Percentiles rank a stretch among this genome's conserved stretches.
Evolutionary conservation across 2,797 vertebrate genomes (phyloP).

Genomic region (Lutjanus argentimaculatus): DNA sequence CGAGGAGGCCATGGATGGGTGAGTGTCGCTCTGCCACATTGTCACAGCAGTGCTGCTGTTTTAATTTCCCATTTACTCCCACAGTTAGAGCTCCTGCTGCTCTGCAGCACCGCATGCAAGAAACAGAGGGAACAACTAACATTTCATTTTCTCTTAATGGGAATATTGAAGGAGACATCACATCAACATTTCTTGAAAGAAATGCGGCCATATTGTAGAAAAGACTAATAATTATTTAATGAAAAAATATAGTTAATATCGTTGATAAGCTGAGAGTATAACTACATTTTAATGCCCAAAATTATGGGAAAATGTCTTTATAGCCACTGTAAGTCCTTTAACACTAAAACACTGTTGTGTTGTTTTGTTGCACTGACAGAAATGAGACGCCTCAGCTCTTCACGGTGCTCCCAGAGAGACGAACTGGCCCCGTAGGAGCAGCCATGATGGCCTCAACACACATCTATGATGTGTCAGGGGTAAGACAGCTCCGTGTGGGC

Average conservation of each 20-base stretch:
- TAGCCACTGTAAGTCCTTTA: too few species aligned
- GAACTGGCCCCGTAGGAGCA: conserved; percentile 88
- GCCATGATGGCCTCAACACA: conserved; percentile 96
- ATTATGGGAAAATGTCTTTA: neutral
- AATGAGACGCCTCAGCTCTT: conserved; percentile 94
- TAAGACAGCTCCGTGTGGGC: conserved; percentile 64
- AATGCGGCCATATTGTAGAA: neutral
- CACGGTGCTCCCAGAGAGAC: conserved; percentile 92
- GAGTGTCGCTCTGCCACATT: conserved; percentile 26
- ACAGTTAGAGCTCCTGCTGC: neutral
- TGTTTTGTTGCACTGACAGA: conserved; percentile 66
- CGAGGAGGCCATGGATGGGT: conserved; percentile 96
- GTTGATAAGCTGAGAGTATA: neutral
- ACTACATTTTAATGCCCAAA: neutral
- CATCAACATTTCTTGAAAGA: neutral
- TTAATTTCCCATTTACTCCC: neutral
- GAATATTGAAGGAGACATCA: neutral
- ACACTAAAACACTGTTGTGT: neutral
- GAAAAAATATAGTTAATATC: neutral
- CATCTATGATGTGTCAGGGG: conserved; percentile 93
- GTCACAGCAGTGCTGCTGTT: neutral
- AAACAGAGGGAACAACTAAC: neutral
- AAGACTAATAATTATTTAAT: neutral
- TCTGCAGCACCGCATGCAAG: accelerated
- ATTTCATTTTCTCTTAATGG: neutral